phyloP scores from a whole-genome alignment of 2,797 vertebrate genomes.

The Falco biarmicus region DNA sequence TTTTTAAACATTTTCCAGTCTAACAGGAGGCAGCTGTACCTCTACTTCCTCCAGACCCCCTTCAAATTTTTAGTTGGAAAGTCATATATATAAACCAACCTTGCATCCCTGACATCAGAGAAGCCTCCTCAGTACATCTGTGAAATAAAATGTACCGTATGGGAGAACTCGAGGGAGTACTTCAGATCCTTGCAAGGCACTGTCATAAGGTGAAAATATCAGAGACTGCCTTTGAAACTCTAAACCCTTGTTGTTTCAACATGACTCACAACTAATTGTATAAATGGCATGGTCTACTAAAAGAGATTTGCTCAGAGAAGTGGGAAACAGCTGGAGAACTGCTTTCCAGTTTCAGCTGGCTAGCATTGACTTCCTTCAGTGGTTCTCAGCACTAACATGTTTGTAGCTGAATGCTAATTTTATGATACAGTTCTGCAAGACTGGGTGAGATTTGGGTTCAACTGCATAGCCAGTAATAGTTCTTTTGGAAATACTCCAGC shows the following conservation, averaged over 20 bases:
- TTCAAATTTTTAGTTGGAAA: not conserved
- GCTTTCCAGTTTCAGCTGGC: not conserved
- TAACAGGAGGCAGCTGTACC: not conserved
- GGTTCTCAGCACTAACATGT: not conserved
- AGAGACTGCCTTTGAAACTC: not conserved
- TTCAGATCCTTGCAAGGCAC: not conserved
- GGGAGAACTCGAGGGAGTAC: not conserved
- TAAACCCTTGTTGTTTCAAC: not conserved
- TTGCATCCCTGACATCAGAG: not conserved
- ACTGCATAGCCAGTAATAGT: not conserved
- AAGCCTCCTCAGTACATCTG: not conserved
- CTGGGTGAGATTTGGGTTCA: not conserved
- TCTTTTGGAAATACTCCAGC: not conserved
- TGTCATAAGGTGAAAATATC: not conserved
- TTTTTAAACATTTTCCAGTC: not conserved
- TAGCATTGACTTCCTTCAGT: not conserved
- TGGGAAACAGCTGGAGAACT: not conserved
- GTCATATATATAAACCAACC: not conserved
- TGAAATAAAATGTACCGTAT: not conserved
- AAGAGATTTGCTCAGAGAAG: not conserved
- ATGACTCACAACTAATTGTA: not conserved
- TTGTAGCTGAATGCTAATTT: not conserved
- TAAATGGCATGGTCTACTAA: not conserved
- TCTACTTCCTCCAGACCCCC: not conserved
- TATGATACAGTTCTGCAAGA: not conserved